Conservation (phyloP, 2,888 invertebrate species). For the Omphaloscelis lunosa region DNA sequence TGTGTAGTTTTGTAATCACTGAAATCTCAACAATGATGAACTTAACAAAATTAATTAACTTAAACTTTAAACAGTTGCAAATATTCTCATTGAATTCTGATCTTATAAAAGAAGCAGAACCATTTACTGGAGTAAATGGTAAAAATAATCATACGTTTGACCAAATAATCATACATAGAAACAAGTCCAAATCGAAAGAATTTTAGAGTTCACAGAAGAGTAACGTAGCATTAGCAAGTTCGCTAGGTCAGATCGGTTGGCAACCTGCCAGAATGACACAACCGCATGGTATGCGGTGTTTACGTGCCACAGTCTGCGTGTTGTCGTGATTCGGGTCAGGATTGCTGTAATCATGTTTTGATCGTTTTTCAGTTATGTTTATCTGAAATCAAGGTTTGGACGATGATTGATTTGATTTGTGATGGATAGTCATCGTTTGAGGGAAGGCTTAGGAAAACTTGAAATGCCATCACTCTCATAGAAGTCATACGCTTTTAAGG, state of each 20-base stretch:
- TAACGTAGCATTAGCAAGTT: constrained; percentile 75
- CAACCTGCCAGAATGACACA: constrained; percentile 85
- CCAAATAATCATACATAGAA: constrained; percentile 7
- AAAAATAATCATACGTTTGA: background rate
- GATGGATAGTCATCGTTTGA: background rate
- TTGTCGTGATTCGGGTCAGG: constrained; percentile 76
- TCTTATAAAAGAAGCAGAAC: background rate
- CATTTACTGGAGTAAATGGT: background rate
- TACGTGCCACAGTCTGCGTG: constrained; percentile 80
- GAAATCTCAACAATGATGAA: background rate
- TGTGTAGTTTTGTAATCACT: background rate
- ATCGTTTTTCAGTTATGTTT: constrained; percentile 55
- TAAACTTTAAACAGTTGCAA: background rate
- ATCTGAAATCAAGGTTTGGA: constrained; percentile 45
- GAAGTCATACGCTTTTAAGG: background rate
- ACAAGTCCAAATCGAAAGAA: constrained; percentile 33
- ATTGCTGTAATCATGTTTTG: constrained; percentile 71
- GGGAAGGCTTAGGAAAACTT: background rate
- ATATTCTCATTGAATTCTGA: background rate
- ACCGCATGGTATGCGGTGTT: constrained; percentile 84
- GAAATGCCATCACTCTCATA: too few relatives aligned
- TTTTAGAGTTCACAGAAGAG: constrained; percentile 56
- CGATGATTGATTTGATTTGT: constrained; percentile 28
- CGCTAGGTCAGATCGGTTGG: constrained; percentile 86
- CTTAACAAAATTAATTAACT: background rate